Base-by-base conservation (phyloP, 2,888 invertebrate species). In the Macropis europaea region DNA sequence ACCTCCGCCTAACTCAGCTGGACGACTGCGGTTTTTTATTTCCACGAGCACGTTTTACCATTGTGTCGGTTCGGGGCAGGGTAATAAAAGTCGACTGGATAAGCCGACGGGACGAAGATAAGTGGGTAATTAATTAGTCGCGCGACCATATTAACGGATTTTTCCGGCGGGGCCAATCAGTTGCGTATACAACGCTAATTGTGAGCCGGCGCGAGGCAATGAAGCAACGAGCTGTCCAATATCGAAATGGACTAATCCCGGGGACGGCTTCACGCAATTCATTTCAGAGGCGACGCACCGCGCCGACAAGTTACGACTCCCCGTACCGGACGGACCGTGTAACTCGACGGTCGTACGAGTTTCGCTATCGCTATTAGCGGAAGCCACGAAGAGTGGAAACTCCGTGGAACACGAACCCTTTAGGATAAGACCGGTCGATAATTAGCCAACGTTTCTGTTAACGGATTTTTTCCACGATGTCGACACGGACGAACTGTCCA, bases 361-460 rank as follows among this genome's bases (percentile, higher is more conserved):
- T 57, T 48, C 32, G 61, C 66, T 72, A 71, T 78, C 74, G 80
- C 60, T 54, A 36, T 40, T 56, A 66, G 64, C 76, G 74, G 76
- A 76, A 78, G 63, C 70, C 36, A 38, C 15, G 34, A 24, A 36
- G 36, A 54, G 38, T 7, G 34, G 26, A 26, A 62, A 22, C n/a
- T 22, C 34, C 22, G 42, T 45, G 30, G 17, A 11, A 24, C 54
- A 30, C 43, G 47, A 40, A 45, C 45, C 60, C 64, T 45, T 48
- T 34, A 62, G 45, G 60, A 71, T 73, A 76, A 82, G 79, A 73
- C 78, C 67, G 78, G 72, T 77, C 75, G 79, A 82, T 84, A 86
- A 86, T 86, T 86, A 87, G 82, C 83, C 68, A 83, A 81, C 82
- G 74, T 76, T 73, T 79, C 68, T 82, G 82, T 82, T 72, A 76